Conservation (phyloP, 2,113 vertebrate genomes). For the Lophochroa leadbeateri region DNA sequence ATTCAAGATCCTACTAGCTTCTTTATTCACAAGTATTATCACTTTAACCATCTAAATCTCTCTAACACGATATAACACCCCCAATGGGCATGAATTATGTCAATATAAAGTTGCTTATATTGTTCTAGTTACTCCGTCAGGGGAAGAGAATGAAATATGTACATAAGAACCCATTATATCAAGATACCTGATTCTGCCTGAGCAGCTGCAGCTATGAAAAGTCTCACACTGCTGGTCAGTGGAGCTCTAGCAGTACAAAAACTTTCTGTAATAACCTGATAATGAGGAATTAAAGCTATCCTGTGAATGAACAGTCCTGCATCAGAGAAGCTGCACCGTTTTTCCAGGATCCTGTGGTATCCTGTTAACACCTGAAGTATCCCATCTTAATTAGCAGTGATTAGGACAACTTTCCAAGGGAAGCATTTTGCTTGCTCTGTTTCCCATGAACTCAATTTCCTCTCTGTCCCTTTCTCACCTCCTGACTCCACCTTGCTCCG, state of each 20-base stretch:
- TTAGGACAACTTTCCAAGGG: background rate
- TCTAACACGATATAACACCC: conserved; percentile 46
- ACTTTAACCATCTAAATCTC: conserved; percentile 47
- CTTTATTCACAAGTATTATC: conserved; percentile 28
- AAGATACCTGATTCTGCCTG: background rate
- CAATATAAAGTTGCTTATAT: background rate
- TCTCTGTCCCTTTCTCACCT: rapidly evolving
- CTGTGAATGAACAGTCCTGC: background rate
- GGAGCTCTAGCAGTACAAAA: background rate
- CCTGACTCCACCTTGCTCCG: background rate
- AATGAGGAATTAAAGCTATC: background rate
- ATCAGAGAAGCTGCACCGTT: background rate
- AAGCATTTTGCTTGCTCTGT: background rate
- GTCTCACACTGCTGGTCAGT: background rate
- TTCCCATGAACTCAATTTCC: background rate
- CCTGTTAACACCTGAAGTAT: background rate
- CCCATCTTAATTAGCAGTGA: background rate
- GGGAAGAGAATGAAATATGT: background rate
- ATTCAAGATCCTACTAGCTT: conserved; percentile 25
- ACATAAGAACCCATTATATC: background rate
- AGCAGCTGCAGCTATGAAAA: background rate
- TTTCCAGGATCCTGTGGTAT: background rate
- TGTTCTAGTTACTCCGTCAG: background rate
- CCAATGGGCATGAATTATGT: conserved; percentile 26
- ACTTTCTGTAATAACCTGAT: background rate